These are phyloP conservation scores for Sebastolobus alascanus DNA, from an alignment of 2,797 vertebrate genomes.

Conservation along the genomic window DNA sequence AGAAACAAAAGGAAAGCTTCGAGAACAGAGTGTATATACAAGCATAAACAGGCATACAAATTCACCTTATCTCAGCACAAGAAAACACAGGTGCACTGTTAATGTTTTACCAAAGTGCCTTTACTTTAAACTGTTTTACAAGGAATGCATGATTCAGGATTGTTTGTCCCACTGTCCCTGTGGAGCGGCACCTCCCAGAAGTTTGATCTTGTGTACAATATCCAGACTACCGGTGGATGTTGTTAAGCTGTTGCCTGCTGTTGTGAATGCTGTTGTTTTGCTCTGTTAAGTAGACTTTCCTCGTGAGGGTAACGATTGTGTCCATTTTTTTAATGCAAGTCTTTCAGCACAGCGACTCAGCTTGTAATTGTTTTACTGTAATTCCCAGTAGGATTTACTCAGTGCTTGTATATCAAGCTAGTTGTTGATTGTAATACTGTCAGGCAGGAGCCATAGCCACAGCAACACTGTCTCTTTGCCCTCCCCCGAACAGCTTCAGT, in stretches of 20 bases:
- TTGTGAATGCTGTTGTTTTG: not conserved
- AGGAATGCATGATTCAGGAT: conserved; percentile 48
- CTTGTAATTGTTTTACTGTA: conserved; percentile 21
- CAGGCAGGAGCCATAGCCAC: conserved; percentile 47
- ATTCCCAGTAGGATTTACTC: not conserved
- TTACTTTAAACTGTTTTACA: conserved; percentile 64
- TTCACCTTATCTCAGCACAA: conserved; percentile 57
- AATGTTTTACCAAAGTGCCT: conserved; percentile 67
- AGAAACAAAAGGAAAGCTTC: conserved; percentile 28
- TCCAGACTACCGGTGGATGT: conserved; percentile 14
- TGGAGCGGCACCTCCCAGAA: conserved; percentile 20
- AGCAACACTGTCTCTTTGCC: not conserved
- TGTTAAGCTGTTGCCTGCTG: conserved; percentile 11
- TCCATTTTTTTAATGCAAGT: conserved; percentile 11
- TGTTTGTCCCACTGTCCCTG: conserved; percentile 33
- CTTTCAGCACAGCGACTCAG: conserved; percentile 2
- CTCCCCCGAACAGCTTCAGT: conserved; percentile 55
- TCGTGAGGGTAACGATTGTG: not conserved
- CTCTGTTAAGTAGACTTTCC: conserved; percentile 6
- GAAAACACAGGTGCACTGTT: conserved; percentile 56
- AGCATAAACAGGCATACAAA: conserved; percentile 35
- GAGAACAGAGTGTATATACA: conserved; percentile 15
- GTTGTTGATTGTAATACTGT: conserved; percentile 13
- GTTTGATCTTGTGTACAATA: conserved; percentile 38
- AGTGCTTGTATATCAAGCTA: not conserved